phyloP scores from a whole-genome alignment of 2,113 vertebrate species.

The Mugil cephalus region DNA sequence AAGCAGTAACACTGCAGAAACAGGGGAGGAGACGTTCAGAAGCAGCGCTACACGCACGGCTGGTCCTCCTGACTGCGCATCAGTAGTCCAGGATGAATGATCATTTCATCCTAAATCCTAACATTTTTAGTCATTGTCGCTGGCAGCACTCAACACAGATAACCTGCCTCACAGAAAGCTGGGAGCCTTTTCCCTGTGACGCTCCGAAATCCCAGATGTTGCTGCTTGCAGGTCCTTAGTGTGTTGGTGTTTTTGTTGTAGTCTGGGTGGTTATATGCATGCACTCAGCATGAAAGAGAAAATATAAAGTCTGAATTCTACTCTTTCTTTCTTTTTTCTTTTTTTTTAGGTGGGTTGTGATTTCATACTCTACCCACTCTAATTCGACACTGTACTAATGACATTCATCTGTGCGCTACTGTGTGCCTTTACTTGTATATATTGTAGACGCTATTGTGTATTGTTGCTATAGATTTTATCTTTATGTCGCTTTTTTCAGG shows the following conservation, averaged over 20 bases:
- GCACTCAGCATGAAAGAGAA: background rate
- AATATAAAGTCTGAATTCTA: slow-evolving; percentile 4
- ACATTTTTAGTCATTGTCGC: slow-evolving; percentile 18
- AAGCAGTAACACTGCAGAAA: slow-evolving; percentile 79
- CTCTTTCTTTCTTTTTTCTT: no score
- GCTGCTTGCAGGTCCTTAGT: slow-evolving; percentile 23
- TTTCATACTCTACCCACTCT: no score
- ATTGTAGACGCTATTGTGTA: no score
- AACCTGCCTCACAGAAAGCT: slow-evolving; percentile 12
- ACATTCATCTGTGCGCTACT: no score
- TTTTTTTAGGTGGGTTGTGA: no score
- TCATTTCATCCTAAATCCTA: slow-evolving; percentile 46
- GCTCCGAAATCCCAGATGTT: slow-evolving; percentile 45
- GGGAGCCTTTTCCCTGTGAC: background rate
- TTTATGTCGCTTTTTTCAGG: no score
- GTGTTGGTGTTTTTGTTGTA: slow-evolving; percentile 16
- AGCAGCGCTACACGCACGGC: slow-evolving; percentile 69
- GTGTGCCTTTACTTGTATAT: no score
- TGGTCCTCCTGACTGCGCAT: slow-evolving; percentile 77
- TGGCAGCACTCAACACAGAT: slow-evolving; percentile 7
- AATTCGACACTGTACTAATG: no score
- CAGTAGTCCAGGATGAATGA: slow-evolving; percentile 67
- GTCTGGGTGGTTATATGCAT: slow-evolving; percentile 25
- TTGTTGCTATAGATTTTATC: no score
- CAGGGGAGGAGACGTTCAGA: slow-evolving; percentile 79